A percentile compares a stretch with the other conserved stretches of the same genome.
Evolutionary conservation across 1,140 invertebrate species (phyloP).

Genomic region (Anoplolepis gracilipes): DNA sequence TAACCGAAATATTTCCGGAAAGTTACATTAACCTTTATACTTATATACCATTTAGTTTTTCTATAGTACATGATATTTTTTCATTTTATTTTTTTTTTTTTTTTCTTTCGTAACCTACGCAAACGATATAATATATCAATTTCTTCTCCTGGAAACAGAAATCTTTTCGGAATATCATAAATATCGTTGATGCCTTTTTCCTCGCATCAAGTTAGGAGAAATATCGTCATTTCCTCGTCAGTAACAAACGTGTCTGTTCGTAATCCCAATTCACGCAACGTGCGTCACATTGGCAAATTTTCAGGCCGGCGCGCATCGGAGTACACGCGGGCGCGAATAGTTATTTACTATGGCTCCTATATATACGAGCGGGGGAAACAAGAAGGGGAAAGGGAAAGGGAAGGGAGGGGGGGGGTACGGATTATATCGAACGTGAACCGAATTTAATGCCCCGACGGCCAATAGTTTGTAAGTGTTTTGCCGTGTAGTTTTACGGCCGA

Average conservation of each 20-base stretch:
- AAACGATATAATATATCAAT: not conserved
- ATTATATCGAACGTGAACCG: slow-evolving; percentile 71
- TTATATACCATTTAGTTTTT: not conserved
- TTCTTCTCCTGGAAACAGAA: not conserved
- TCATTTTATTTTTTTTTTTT: not conserved
- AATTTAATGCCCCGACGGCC: slow-evolving; percentile 68
- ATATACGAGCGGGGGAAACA: slow-evolving; percentile 5
- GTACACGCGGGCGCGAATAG: slow-evolving; percentile 60
- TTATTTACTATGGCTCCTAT: slow-evolving; percentile 65
- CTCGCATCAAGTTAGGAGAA: not conserved
- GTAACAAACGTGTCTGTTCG: slow-evolving; percentile 32
- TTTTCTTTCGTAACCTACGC: too few relatives aligned
- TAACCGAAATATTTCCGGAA: not conserved
- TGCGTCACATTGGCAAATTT: slow-evolving; percentile 55
- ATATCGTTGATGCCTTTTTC: not conserved
- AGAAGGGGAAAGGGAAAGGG: too few relatives aligned
- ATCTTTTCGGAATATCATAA: not conserved
- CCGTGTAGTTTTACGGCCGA: slow-evolving; percentile 72
- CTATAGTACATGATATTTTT: not conserved
- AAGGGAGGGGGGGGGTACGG: not conserved
- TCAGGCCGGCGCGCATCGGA: slow-evolving; percentile 50
- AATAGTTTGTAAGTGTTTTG: slow-evolving; percentile 75
- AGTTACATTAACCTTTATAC: not conserved
- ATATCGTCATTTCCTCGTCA: slow-evolving; percentile 22
- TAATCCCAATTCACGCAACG: slow-evolving; percentile 38